Evolutionary conservation across 1,140 invertebrate genomes (phyloP), one percentile per base, ranked within the genome.

Genomic region (Cepaea nemoralis): DNA sequence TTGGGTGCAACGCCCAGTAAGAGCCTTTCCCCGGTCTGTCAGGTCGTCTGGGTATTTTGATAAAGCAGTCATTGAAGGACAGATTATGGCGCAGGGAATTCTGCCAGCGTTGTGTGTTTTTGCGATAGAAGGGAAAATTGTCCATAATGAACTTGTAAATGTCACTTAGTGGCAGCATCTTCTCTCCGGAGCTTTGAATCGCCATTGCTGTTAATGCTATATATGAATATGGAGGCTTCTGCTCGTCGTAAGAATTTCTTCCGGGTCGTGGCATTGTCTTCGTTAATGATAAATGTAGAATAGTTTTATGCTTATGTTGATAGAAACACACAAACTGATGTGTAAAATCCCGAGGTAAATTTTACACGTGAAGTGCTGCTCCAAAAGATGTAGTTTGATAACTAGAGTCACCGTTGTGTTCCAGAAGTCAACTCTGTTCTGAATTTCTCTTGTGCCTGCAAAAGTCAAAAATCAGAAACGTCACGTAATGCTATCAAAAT

Each of bases 121-220:
- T 95, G 31, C 96, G 93, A 90, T 97, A 97, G 92, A 97, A 98
- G 0, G 97, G 96, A 91, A 97, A 98, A 71, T 95, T 93, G 88
- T 97, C 96, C 90, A 96, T 97, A 88, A 91, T 91, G 79, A 88
- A 98, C 88, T 95, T 95, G 92, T 98, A 98, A 88, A 98, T 98
- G 88, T 97, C 97, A 42, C 95, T 96, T 35, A 99, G 92, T 6
- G 97, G 97, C 67, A 98, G 92, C 97, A 98, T 99, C 90, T 98
- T 98, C 89, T 98, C 96, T 33, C 95, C 94, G 0, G 96, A 97
- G 84, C 94, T 95, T 94, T 97, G 97, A 84, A 99, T 99, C 22
- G 97, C 97, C 97, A 99, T 98, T 37, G 97, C 97, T 19, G 97
- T 99, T 69, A 99, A 92, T 0, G 97, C 97, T 82, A 99, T 99